Conservation (phyloP, 2,888 invertebrate genomes). For the Automeris io region DNA sequence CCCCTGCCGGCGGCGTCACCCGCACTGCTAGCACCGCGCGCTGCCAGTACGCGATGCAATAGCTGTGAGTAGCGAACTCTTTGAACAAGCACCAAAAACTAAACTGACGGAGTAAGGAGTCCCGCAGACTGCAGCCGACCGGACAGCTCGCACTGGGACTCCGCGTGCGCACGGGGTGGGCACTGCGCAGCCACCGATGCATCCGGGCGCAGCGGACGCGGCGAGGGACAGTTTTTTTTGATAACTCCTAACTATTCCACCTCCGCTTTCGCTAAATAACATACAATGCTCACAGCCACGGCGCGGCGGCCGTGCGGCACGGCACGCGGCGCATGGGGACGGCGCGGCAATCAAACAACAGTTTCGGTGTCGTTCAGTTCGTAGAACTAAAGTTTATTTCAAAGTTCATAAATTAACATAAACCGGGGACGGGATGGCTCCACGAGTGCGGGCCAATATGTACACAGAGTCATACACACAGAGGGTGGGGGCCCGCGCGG, state of each 20-base stretch:
- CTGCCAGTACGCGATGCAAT: not conserved
- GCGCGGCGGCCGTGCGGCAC: not conserved
- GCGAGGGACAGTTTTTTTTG: no score
- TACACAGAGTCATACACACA: slow-evolving; percentile 15
- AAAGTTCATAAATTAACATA: slow-evolving; percentile 54
- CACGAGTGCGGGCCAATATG: slow-evolving; percentile 44
- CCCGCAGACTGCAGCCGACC: no score
- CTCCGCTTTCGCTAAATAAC: no score
- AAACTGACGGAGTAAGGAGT: no score
- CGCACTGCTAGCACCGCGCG: not conserved
- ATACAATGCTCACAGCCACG: not conserved
- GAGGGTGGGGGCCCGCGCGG: slow-evolving; percentile 1
- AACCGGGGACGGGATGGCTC: slow-evolving; percentile 69
- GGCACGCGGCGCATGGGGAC: not conserved
- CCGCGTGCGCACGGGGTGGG: no score
- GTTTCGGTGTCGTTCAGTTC: slow-evolving; percentile 6
- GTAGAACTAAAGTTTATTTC: slow-evolving; percentile 47
- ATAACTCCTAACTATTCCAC: no score
- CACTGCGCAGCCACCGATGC: no score
- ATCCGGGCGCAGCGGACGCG: not conserved
- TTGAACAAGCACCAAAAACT: no score
- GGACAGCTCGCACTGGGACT: no score
- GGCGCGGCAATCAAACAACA: slow-evolving; percentile 7
- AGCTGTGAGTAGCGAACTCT: not conserved
- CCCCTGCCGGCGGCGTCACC: not conserved